phyloP scores from a whole-genome alignment of 2,888 invertebrate species.

The Rhodophaea formosa region DNA sequence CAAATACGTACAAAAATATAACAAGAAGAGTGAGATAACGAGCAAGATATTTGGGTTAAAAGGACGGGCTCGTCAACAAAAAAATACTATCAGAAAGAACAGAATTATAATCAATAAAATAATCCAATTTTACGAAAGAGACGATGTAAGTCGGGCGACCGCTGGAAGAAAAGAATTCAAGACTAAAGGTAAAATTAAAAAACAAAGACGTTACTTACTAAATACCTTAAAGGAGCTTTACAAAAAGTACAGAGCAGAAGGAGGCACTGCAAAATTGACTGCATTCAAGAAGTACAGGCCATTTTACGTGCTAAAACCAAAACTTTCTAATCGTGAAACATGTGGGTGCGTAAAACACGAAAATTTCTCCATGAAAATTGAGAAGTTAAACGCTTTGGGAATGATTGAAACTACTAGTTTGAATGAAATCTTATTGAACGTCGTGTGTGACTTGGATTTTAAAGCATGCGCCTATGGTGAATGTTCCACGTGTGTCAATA shows the following conservation, averaged over 20 bases:
- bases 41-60: conserved; percentile 11
- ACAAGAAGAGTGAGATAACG: background rate
- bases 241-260: too few species aligned
- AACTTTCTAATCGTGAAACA: conserved; percentile 29
- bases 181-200: conserved; percentile 22
- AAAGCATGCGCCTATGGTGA: too few species aligned
- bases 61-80: conserved; percentile 18
- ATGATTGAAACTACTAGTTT: conserved; percentile 3
- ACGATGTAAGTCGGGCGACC: conserved; percentile 10
- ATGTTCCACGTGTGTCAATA: too few species aligned
- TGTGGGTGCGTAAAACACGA: conserved; percentile 28
- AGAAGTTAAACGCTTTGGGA: conserved; percentile 15
- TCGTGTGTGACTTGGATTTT: background rate
- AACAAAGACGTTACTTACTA: conserved; percentile 25
- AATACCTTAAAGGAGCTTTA: conserved; percentile 23
- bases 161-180: conserved; percentile 25
- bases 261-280: too few species aligned
- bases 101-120: conserved; percentile 5
- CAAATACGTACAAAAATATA: too few species aligned
- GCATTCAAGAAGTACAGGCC: too few species aligned
- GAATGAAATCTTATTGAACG: conserved; percentile 5
- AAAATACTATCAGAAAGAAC: conserved; percentile 9
- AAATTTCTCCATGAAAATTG: conserved; percentile 22
- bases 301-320: conserved; percentile 32
- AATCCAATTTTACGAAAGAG: conserved; percentile 6